phyloP scores from a whole-genome alignment of 2,888 invertebrate genomes.

The Pandemis corylana region DNA sequence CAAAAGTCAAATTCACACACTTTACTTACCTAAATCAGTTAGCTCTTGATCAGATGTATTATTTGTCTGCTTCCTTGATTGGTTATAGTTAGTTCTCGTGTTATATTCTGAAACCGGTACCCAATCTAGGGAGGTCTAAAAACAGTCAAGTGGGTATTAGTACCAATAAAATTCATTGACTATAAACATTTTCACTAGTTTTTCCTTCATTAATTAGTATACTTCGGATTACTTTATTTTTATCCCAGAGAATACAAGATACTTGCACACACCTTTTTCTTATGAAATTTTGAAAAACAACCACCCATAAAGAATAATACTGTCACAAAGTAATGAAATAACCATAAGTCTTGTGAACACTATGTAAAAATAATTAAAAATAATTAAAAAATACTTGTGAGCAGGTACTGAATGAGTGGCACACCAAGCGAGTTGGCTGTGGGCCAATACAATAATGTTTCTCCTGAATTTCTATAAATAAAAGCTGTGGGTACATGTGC shows the following conservation, averaged over 20 bases:
- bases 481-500: constrained; percentile 57
- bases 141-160: constrained; percentile 47
- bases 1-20: background rate
- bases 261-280: constrained; percentile 67
- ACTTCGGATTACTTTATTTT: constrained; percentile 1
- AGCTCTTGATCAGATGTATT: constrained; percentile 80
- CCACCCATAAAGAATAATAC: constrained; percentile 71
- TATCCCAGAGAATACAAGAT: background rate
- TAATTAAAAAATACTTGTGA: constrained; percentile 18
- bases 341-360: constrained; percentile 15
- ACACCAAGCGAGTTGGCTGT: constrained; percentile 62
- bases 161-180: background rate
- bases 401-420: constrained; percentile 28
- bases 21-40: constrained; percentile 75
- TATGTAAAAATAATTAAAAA: constrained; percentile 5
- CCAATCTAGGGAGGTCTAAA: constrained; percentile 83
- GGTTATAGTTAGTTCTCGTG: constrained; percentile 76
- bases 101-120: constrained; percentile 83
- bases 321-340: constrained; percentile 40
- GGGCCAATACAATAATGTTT: constrained; percentile 67
- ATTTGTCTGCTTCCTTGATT: constrained; percentile 78
- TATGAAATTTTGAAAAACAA: constrained; percentile 80
- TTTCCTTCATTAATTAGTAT: background rate
- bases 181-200: background rate
- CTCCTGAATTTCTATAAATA: constrained; percentile 74